Percentiles rank a stretch among this genome's conserved stretches.
Conservation (phyloP, 2,113 vertebrate genomes). For the Nipponia nippon region DNA sequence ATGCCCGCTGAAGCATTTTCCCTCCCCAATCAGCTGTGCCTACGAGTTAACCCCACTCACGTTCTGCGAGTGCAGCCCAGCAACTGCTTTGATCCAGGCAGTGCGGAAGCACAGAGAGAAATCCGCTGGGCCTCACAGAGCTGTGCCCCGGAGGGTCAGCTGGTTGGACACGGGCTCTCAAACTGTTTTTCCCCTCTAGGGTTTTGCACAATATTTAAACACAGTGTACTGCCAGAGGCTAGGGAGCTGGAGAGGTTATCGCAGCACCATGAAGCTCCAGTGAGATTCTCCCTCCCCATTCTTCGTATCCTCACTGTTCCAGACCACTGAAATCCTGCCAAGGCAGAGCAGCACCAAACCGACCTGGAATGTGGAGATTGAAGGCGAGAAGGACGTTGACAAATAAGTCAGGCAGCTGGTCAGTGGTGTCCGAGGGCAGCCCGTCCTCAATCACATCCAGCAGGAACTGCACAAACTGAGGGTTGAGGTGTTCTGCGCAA, state of each 20-base stretch:
- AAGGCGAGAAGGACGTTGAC: conserved; percentile 92
- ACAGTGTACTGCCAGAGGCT: not conserved
- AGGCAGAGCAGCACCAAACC: not conserved
- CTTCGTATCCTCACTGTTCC: not conserved
- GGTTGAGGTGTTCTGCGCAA: conserved; percentile 89
- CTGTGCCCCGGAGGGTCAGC: not conserved
- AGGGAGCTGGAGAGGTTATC: not conserved
- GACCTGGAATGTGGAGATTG: conserved; percentile 93
- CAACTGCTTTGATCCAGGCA: not conserved
- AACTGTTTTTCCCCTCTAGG: not conserved
- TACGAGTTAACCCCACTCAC: not conserved
- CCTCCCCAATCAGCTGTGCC: not conserved
- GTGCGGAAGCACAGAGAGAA: not conserved
- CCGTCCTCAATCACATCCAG: conserved; percentile 92
- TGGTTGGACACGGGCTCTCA: not conserved
- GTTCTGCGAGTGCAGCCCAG: not conserved
- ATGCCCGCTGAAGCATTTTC: not conserved
- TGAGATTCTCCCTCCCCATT: not conserved
- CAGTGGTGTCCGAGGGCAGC: conserved; percentile 86
- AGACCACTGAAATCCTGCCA: not conserved
- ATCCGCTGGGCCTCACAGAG: not conserved
- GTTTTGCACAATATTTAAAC: not conserved
- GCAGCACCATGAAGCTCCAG: not conserved
- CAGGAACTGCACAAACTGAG: conserved; percentile 88
- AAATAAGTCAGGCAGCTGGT: conserved; percentile 93